phyloP scores from a whole-genome alignment of 2,888 invertebrate genomes.

The Dynastes tityus region DNA sequence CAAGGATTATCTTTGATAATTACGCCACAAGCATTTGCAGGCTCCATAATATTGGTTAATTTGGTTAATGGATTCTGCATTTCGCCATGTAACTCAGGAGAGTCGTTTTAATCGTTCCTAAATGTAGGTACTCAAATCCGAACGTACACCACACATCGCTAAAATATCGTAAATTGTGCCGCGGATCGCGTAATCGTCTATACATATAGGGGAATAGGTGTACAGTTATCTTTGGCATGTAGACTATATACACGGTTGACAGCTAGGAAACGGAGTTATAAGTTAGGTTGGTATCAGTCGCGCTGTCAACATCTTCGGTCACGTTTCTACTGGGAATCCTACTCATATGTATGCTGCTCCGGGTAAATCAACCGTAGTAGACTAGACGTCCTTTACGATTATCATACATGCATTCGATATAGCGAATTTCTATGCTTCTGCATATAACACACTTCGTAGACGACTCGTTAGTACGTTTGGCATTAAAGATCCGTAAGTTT shows the following conservation, averaged over 20 bases:
- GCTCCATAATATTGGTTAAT: too few relatives aligned
- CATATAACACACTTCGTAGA: too few relatives aligned
- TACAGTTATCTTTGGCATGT: conserved; percentile 53
- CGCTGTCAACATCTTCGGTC: conserved; percentile 33
- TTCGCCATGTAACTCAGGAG: too few relatives aligned
- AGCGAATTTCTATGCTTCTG: neutral
- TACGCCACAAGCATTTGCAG: too few relatives aligned
- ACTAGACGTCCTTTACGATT: conserved; percentile 19
- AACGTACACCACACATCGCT: conserved; percentile 34
- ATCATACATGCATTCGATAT: conserved; percentile 1
- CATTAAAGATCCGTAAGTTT: too few relatives aligned
- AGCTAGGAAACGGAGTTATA: conserved; percentile 26
- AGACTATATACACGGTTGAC: conserved; percentile 31
- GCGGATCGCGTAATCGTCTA: conserved; percentile 49
- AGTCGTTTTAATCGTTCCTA: too few relatives aligned
- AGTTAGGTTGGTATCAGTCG: conserved; percentile 28
- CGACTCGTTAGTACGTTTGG: too few relatives aligned
- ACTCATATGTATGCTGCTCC: conserved; percentile 22
- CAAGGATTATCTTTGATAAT: too few relatives aligned
- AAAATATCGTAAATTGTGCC: conserved; percentile 43
- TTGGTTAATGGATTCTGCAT: too few relatives aligned
- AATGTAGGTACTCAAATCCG: conserved; percentile 8
- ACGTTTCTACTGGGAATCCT: conserved; percentile 37
- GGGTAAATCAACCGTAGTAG: conserved; percentile 27
- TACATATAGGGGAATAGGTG: conserved; percentile 53